Evolutionary conservation across 2,888 invertebrate species (phyloP).

Genomic region (Phalangium opilio): DNA sequence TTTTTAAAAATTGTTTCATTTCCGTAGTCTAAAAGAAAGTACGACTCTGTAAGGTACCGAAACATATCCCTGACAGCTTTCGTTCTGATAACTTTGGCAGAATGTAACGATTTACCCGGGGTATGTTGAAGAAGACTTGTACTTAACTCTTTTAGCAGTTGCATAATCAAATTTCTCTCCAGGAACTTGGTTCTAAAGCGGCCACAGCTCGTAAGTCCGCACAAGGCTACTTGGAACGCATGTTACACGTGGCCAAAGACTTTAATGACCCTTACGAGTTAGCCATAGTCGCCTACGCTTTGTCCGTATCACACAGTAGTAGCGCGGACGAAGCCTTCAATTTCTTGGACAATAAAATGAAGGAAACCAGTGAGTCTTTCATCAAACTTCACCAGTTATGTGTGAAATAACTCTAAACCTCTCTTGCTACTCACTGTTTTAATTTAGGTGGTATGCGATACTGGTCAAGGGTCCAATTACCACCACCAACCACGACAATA

Average conservation of each 20-base stretch:
- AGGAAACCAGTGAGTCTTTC: constrained; percentile 48
- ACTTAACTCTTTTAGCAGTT: neutral
- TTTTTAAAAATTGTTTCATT: constrained; percentile 4
- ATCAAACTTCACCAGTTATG: too few species aligned
- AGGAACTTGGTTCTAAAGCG: constrained; percentile 50
- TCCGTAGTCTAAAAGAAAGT: constrained; percentile 14
- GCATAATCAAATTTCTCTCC: constrained; percentile 6
- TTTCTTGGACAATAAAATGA: constrained; percentile 47
- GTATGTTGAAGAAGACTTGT: constrained; percentile 26
- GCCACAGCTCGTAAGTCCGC: constrained; percentile 59
- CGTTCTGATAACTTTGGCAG: constrained; percentile 67
- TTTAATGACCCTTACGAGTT: constrained; percentile 64
- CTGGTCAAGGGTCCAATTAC: constrained; percentile 63
- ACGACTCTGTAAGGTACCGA: constrained; percentile 27
- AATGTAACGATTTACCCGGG: constrained; percentile 58
- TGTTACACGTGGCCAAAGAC: constrained; percentile 55
- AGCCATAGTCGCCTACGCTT: constrained; percentile 75
- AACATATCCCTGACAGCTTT: constrained; percentile 87
- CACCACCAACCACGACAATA: constrained; percentile 35
- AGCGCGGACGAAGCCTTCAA: constrained; percentile 66
- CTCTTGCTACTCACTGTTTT: neutral
- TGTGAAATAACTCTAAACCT: neutral
- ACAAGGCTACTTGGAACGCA: constrained; percentile 61
- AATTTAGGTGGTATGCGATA: constrained; percentile 57
- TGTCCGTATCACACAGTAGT: constrained; percentile 67